Evolutionary conservation across 2,888 invertebrate genomes (phyloP).

Genomic region (Dione vanillae): DNA sequence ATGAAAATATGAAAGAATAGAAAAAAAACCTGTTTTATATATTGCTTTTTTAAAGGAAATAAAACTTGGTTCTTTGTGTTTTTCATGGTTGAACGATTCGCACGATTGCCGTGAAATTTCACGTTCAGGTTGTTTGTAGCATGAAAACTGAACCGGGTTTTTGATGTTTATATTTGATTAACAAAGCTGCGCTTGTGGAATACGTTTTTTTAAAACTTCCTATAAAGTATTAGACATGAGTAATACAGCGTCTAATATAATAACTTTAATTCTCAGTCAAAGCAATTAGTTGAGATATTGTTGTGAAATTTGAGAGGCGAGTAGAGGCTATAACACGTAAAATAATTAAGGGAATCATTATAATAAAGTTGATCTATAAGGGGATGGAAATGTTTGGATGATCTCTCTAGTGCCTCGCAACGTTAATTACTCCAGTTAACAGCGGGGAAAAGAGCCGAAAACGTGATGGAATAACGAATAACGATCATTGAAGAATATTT

Average conservation of each 20-base stretch:
- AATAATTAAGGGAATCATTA: conserved; percentile 47
- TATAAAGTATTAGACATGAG: not conserved
- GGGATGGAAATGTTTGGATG: conserved; percentile 47
- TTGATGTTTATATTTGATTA: conserved; percentile 24
- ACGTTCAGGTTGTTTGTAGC: conserved; percentile 19
- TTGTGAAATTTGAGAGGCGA: conserved; percentile 18
- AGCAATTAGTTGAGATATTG: conserved; percentile 11
- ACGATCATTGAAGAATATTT: conserved; percentile 24
- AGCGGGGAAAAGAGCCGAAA: conserved; percentile 41
- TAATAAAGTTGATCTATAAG: conserved; percentile 46
- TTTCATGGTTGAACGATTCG: conserved; percentile 13
- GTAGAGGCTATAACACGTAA: conserved; percentile 6
- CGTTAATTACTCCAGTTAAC: conserved; percentile 49
- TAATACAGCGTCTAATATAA: not conserved
- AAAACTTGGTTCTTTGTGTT: conserved; percentile 3
- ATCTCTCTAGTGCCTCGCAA: conserved; percentile 43
- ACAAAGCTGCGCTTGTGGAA: conserved; percentile 1
- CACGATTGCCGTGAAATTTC: conserved; percentile 25
- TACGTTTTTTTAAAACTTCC: not conserved
- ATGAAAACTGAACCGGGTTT: conserved; percentile 6
- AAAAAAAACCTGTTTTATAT: not conserved
- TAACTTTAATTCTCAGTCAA: not conserved
- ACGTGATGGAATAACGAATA: conserved; percentile 46
- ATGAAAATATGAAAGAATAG: not conserved
- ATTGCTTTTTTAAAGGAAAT: not conserved